A percentile compares a stretch with the other conserved stretches of the same genome.
Conservation (phyloP, 2,113 vertebrate species). For the Telmatochromis bifrenatus region DNA sequence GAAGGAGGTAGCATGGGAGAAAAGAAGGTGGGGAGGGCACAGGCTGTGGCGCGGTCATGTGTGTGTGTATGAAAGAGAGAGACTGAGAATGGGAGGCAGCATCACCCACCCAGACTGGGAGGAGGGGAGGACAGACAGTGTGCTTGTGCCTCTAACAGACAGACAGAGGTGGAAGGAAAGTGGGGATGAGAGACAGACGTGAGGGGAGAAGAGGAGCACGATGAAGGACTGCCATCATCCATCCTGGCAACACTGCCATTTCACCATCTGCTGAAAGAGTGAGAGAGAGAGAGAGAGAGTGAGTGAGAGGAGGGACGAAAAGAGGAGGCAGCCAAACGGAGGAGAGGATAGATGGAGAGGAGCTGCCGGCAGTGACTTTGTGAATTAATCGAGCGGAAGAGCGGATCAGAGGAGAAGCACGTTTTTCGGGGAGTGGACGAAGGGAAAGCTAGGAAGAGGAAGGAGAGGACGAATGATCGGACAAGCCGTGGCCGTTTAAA, state of each 20-base stretch:
- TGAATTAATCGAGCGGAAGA: conserved; percentile 67
- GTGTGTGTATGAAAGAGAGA: conserved; percentile 2
- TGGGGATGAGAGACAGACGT: conserved; percentile 50
- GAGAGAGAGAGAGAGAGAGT: not conserved
- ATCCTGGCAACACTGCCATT: conserved; percentile 43
- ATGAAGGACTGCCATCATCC: conserved; percentile 63
- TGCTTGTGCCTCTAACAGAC: conserved; percentile 50
- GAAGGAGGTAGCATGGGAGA: conserved; percentile 54
- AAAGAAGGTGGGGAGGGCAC: conserved; percentile 47
- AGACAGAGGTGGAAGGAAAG: conserved; percentile 61
- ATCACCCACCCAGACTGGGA: conserved; percentile 58
- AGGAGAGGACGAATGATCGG: conserved; percentile 41
- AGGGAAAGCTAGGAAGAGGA: conserved; percentile 32
- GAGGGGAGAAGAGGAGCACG: conserved; percentile 57
- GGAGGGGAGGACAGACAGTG: conserved; percentile 58
- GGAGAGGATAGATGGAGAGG: conserved; percentile 53
- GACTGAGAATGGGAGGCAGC: conserved; percentile 51
- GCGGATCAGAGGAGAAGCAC: conserved; percentile 53
- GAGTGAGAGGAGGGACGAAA: not conserved
- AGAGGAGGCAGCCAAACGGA: conserved; percentile 47
- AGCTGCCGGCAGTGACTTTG: conserved; percentile 66
- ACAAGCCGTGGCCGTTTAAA: conserved; percentile 47
- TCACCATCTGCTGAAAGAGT: conserved; percentile 55
- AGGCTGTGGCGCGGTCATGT: conserved; percentile 20
- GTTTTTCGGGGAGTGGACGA: conserved; percentile 65